Conservation (phyloP, 2,888 invertebrate species). For the Melangyna quadrimaculata region DNA sequence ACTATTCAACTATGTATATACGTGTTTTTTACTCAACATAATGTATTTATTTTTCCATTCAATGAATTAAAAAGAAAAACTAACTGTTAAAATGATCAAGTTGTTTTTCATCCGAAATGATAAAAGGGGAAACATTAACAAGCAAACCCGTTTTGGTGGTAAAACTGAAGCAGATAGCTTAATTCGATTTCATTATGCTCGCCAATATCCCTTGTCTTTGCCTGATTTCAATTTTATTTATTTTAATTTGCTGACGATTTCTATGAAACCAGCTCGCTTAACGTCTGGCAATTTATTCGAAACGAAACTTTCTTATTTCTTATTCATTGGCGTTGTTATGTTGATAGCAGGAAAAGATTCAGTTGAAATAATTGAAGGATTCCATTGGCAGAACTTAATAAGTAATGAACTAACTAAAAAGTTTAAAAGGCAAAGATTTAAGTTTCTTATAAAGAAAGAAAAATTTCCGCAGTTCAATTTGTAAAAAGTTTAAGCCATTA, state of each 20-base stretch:
- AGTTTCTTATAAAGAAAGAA: background rate
- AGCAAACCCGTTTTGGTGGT: background rate
- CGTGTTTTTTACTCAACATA: background rate
- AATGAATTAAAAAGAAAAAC: background rate
- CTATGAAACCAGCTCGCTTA: constrained; percentile 5
- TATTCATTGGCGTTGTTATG: constrained; percentile 10
- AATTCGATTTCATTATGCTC: background rate
- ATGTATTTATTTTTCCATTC: background rate
- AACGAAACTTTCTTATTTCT: constrained; percentile 26
- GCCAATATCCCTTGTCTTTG: background rate
- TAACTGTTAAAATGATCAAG: constrained; percentile 2
- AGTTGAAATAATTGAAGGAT: constrained; percentile 19
- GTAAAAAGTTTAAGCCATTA: constrained; percentile 13
- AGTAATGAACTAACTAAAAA: constrained; percentile 39
- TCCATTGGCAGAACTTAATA: constrained; percentile 11
- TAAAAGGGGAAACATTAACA: background rate
- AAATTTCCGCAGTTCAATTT: constrained; percentile 6
- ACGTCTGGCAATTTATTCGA: constrained; percentile 19
- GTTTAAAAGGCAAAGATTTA: constrained; percentile 38
- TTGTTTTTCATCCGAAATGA: background rate
- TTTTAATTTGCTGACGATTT: background rate
- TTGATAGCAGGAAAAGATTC: background rate
- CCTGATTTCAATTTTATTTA: constrained; percentile 7
- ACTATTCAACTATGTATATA: background rate
- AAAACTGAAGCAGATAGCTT: background rate